Evolutionary conservation across 2,797 vertebrate genomes (phyloP).

Genomic region (Amblyopsis hoosieri): DNA sequence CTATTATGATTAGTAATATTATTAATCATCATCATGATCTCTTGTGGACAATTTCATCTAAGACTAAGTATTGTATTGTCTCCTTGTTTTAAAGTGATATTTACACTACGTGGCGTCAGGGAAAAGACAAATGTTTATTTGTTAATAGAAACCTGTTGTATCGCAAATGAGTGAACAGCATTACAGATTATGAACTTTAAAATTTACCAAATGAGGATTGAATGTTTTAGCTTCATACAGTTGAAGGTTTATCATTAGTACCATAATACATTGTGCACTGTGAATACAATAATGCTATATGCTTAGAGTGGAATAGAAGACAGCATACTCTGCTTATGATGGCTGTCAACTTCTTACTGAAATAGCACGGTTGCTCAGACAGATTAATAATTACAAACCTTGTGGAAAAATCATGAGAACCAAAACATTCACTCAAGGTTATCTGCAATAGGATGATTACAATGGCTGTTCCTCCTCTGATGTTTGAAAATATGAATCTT

Average conservation of each 20-base stretch:
- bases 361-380: no score
- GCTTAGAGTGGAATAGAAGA: no score
- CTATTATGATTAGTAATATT: constrained; percentile 71
- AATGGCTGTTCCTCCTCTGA: constrained; percentile 6
- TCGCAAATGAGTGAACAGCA: no score
- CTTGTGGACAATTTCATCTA: constrained; percentile 61
- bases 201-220: no score
- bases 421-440: not conserved
- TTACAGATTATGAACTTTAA: no score
- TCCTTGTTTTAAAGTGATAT: constrained; percentile 37
- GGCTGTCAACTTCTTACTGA: no score
- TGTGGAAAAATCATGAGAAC: not conserved
- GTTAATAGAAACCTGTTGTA: no score
- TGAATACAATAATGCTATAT: no score
- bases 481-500: not conserved
- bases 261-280: no score
- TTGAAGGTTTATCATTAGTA: not conserved
- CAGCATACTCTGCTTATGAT: no score
- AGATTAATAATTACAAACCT: not conserved
- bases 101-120: constrained; percentile 42
- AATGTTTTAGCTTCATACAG: not conserved
- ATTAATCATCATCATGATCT: constrained; percentile 69
- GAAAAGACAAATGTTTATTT: constrained; percentile 29
- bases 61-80: constrained; percentile 67
- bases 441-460: not conserved